Evolutionary conservation across 2,113 vertebrate species (phyloP).

Genomic region (Microcebus ravelobensis): DNA sequence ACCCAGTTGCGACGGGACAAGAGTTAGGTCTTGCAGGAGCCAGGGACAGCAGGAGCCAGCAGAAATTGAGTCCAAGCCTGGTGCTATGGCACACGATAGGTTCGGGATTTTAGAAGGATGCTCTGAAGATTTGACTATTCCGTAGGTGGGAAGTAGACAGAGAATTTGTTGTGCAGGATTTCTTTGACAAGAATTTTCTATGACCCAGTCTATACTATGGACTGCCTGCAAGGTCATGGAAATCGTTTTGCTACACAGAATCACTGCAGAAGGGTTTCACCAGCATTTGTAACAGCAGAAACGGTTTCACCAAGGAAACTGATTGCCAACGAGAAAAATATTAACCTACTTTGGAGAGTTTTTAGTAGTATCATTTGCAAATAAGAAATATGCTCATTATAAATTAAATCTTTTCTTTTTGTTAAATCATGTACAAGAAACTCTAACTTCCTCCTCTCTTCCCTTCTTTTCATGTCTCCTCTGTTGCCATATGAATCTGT

Average conservation of each 20-base stretch:
- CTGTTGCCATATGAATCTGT: not conserved
- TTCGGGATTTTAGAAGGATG: not conserved
- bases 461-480: not conserved
- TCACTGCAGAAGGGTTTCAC: slow-evolving; percentile 1
- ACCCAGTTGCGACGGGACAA: not conserved
- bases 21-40: not conserved
- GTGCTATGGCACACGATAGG: accelerated
- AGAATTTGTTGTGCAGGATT: not conserved
- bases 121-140: not conserved
- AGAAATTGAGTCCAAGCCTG: not conserved
- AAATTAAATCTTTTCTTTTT: slow-evolving; percentile 35
- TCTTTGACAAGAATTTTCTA: not conserved
- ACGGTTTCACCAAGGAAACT: not conserved
- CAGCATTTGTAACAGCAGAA: not conserved
- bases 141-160: not conserved
- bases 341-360: slow-evolving; percentile 43
- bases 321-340: slow-evolving; percentile 48
- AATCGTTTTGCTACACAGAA: not conserved
- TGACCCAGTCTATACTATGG: not conserved
- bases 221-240: slow-evolving; percentile 32
- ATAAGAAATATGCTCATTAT: not conserved
- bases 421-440: not conserved
- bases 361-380: slow-evolving; percentile 43
- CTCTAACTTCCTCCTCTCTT: not conserved
- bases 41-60: not conserved